Conservation (phyloP, 2,888 invertebrate genomes). For the Erebia ligea region DNA sequence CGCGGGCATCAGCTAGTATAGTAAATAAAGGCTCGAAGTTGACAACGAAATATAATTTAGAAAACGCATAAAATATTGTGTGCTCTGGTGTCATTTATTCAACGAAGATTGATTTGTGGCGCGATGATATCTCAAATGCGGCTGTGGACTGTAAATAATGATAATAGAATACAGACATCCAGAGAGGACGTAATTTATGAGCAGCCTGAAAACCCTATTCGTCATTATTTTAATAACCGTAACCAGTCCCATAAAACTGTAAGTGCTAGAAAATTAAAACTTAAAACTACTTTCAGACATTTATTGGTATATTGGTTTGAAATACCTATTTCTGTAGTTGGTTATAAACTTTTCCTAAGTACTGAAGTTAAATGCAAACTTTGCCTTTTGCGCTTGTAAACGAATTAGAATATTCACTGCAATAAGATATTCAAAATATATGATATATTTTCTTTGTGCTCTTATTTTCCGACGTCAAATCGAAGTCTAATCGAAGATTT, state of each 20-base stretch:
- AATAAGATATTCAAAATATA: no score
- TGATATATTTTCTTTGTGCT: no score
- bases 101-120: constrained; percentile 25
- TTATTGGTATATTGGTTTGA: background rate
- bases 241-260: constrained; percentile 19
- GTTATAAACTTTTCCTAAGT: background rate
- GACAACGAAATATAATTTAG: background rate
- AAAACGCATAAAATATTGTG: background rate
- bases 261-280: constrained; percentile 13
- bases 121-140: constrained; percentile 32
- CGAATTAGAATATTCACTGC: no score
- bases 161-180: constrained; percentile 36
- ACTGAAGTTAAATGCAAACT: background rate
- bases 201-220: constrained; percentile 34
- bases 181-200: constrained; percentile 35
- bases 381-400: background rate
- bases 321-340: background rate
- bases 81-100: background rate
- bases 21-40: no score
- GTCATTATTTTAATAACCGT: constrained; percentile 42
- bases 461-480: no score
- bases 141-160: constrained; percentile 33
- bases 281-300: background rate
- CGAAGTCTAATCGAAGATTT: no score
- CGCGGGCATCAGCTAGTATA: no score